Base-by-base conservation (phyloP, 1,140 invertebrate species). In the Nixonia krombeini region DNA sequence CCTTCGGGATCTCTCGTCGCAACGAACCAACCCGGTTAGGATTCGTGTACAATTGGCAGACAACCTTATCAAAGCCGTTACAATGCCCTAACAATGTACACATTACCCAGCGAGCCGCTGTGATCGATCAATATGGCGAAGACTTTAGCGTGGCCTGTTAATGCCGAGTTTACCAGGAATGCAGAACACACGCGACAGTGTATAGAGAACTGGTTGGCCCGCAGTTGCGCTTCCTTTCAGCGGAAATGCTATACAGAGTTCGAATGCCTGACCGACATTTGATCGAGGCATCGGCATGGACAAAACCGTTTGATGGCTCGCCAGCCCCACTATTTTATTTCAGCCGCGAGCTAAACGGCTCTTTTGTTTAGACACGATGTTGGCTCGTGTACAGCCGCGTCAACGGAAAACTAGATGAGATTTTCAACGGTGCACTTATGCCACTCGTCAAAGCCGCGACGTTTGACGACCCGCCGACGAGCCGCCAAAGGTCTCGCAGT, bases 281-380 rank as follows among this genome's bases (percentile, higher is more conserved):
- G 21, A 40, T 13, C 21, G 37, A 18, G 16, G 16, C n/a, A 40
- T 40, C n/a, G 21, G 21, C 12, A 9, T 40, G 37, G 8, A 40
- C 37, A 40, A 40, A 40, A 40, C 21, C 37, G 37, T 40, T 40
- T 40, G 37, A 40, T 40, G 37, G 17, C 17, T 18, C 6, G 15
- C 1, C 37, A 8, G 16, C 2, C n/a, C n/a, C n/a, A 40, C 16
- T 10, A 17, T 40, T 40, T 17, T 40, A 18, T 40, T 40, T 18
- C 37, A 9, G 21, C 21, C 17, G 37, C 16, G 16, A 40, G 17
- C 37, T 40, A 40, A 40, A 17, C 37, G 37, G 16, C 37, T 40
- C 37, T 40, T 40, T 40, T 40, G 37, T 40, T 40, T 17, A 40
- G 17, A 18, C 12, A 40, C 37, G 37, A 18, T 40, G 21, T 40